Base-by-base conservation (phyloP, 2,797 vertebrate genomes). In the Champsocephalus esox region DNA sequence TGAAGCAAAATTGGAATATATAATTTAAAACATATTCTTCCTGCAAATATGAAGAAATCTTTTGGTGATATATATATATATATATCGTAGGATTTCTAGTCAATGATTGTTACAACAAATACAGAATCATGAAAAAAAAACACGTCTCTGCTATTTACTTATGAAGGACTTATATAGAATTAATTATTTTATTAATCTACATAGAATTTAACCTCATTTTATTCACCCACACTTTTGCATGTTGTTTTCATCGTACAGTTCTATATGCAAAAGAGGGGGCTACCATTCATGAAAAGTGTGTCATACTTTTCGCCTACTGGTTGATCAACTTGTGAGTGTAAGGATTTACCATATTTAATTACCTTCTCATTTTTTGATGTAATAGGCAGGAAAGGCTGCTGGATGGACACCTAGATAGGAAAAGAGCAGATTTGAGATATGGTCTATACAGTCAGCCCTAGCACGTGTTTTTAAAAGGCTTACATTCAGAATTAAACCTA, bases 381-480 rank as follows among this genome's bases (percentile, higher is more conserved):
- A 5, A n/a, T 0, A 1, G 69, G 48, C 2, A 66, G 34, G 17
- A 34, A 0, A 3, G 81, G 73, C 2, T 17, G 50, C 21, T 57
- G 83, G 19, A 90, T 24, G 34, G 86, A 92, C 50, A 90, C 81
- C 90, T 92, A 24, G 5, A 58, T n/a, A 54, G 21, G 21, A 66
- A 50, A 43, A 73, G 9, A 55, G 0, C 3, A 28, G 17, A 34
- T 2, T 55, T 43, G 13, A 50, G 12, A 4, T 7, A 51, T 38
- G 8, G 46, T 58, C 21, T 21, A 21, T 21, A 21, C 21, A 21
- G 21, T 21, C 11, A 24, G 34, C 19, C 7, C 9, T 14, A 17
- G 21, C 19, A 49, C 2, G 1, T 12, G 12, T 21, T 28, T 38
- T 0, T 4, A 7, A 44, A 17, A 48, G 19, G 9, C 17, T 11